Percentiles rank a stretch among this genome's conserved stretches.
phyloP scores from a whole-genome alignment of 2,888 invertebrate species.

The Apodemia mormo region DNA sequence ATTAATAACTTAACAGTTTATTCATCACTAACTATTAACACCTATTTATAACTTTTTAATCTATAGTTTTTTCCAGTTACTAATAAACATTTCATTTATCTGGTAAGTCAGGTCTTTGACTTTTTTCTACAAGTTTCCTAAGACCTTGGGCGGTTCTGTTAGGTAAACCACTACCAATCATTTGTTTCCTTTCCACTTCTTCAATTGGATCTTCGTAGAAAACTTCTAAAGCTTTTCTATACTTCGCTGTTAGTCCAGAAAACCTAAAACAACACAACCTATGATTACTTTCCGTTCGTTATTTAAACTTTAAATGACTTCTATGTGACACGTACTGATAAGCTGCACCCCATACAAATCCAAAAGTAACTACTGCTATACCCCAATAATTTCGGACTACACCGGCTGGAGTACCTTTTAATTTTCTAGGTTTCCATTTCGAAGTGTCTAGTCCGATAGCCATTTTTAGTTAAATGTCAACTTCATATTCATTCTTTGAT shows the following conservation, averaged over 20 bases:
- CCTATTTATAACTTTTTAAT: conserved; percentile 29
- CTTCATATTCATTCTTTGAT: neutral
- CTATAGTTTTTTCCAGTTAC: conserved; percentile 45
- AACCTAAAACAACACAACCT: conserved; percentile 50
- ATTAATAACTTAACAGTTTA: conserved; percentile 38
- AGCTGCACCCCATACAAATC: conserved; percentile 60
- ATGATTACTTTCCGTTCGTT: conserved; percentile 23
- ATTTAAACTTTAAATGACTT: neutral
- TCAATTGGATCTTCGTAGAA: conserved; percentile 68
- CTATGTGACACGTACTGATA: conserved; percentile 72
- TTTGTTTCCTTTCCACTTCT: conserved; percentile 63
- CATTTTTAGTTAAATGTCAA: conserved; percentile 51
- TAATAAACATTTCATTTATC: conserved; percentile 49
- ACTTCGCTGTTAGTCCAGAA: conserved; percentile 48
- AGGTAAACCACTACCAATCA: conserved; percentile 63
- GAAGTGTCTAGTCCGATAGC: conserved; percentile 78
- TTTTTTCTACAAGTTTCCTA: conserved; percentile 50
- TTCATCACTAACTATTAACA: conserved; percentile 30
- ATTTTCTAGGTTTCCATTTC: conserved; percentile 84
- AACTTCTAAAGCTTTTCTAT: conserved; percentile 50
- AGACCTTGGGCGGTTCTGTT: conserved; percentile 51
- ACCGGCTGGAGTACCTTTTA: conserved; percentile 84
- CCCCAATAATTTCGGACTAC: conserved; percentile 79
- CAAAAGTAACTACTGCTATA: conserved; percentile 64
- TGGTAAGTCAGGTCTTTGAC: conserved; percentile 53